These are phyloP conservation scores for Tetragonula carbonaria DNA, from an alignment of 2,888 invertebrate genomes.

Conservation along the genomic window DNA sequence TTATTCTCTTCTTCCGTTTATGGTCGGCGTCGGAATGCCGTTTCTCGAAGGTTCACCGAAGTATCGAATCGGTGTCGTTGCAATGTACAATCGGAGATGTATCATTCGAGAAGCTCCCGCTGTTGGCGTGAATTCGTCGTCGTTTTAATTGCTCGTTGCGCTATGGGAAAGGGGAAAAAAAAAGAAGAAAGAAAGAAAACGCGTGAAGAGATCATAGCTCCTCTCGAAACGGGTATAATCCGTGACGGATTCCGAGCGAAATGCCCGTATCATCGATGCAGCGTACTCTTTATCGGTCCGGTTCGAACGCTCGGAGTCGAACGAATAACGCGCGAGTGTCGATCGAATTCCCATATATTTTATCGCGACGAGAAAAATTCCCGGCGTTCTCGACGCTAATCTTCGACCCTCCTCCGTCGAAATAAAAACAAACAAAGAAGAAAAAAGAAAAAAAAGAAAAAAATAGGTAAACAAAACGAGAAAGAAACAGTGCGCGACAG, in stretches of 20 bases:
- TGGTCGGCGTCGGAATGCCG: background rate
- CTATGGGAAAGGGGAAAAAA: background rate
- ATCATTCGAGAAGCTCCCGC: background rate
- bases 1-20: constrained; percentile 2
- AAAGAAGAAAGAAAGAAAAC: background rate
- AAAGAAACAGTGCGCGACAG: background rate
- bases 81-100: background rate
- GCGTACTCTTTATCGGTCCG: constrained; percentile 28
- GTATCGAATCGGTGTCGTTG: background rate
- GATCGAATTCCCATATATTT: constrained; percentile 45
- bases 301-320: background rate
- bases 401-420: background rate
- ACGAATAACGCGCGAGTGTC: constrained; percentile 38
- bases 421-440: background rate
- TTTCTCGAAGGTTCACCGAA: background rate
- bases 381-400: constrained; percentile 30
- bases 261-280: constrained; percentile 3
- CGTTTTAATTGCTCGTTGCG: background rate
- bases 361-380: constrained; percentile 26
- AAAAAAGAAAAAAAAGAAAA: background rate
- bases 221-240: constrained; percentile 21
- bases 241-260: constrained; percentile 7
- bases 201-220: background rate
- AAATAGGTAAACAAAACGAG: background rate
- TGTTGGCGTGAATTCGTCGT: background rate